phyloP scores from a whole-genome alignment of 2,797 vertebrate species.

The Chrysocyon brachyurus region DNA sequence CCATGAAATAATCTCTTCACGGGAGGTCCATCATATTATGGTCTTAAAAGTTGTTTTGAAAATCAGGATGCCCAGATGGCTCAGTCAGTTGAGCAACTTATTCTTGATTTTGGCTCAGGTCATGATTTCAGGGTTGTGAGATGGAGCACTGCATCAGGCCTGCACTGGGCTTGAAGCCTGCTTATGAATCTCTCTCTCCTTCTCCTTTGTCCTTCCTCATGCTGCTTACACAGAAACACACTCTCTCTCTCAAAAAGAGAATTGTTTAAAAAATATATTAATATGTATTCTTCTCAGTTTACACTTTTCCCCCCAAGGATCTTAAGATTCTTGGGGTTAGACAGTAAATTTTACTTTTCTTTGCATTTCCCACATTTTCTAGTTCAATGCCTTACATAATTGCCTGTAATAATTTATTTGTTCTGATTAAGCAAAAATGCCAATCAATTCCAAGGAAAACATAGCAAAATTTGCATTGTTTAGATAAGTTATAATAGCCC shows the following conservation, averaged over 20 bases:
- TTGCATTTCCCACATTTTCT: not conserved
- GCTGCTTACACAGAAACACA: not conserved
- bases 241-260: not conserved
- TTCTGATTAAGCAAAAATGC: not conserved
- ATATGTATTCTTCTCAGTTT: slow-evolving; percentile 11
- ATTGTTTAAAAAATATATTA: not conserved
- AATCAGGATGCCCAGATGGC: too few relatives aligned
- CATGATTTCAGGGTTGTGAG: not conserved
- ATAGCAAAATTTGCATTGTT: not conserved
- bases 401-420: not conserved
- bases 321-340: not conserved
- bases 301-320: not conserved
- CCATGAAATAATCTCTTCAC: not conserved
- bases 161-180: not conserved
- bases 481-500: not conserved
- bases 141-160: not conserved
- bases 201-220: not conserved
- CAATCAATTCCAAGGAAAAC: not conserved
- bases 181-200: not conserved
- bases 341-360: not conserved
- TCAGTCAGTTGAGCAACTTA: not conserved
- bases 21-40: too few relatives aligned
- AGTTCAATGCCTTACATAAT: not conserved
- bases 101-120: not conserved
- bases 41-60: not conserved